Evolutionary conservation across 2,113 vertebrate species (phyloP), one percentile per base, ranked within the genome.

Genomic region (Paedocypris sp.): DNA sequence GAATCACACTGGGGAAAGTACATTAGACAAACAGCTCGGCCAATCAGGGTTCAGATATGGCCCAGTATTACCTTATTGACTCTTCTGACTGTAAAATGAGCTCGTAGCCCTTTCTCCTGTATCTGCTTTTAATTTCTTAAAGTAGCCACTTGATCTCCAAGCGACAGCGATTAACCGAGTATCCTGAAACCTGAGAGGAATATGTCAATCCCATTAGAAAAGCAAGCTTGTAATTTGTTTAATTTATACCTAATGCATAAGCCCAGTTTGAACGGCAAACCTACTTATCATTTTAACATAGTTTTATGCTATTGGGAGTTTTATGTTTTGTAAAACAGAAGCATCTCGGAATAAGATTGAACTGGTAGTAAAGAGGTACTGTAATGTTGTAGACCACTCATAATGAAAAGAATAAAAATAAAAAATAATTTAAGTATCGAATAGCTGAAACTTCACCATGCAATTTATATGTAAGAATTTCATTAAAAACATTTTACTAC

Each of bases 111-210:
- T 41, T 65, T 52, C 63, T 60, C 59, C 56, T 61, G 49, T 60
- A 53, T 60, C 42, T 62, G 31, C 12, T 42, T 74, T 75, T 77
- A 25, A 80, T 82, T 80, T 77, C 38, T 70, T 79, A 68, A 77
- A 76, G 67, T 68, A 70, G 71, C 62, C 57, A 50, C 67, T 71
- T 58, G 63, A 74, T 72, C 71, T 50, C 64, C 42, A n/a, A 69
- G 60, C 51, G 69, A 69, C 52, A 54, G 41, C 32, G 23, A 47
- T 62, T 64, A 62, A 68, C 32, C 66, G 51, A 50, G 68, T 51
- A 73, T 60, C 62, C 58, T 67, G 71, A 78, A 77, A 79, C 33
- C n/a, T 22, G 64, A 80, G 67, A 53, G 4, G 57, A 38, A 53
- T 13, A 28, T 19, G 60, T 70, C 9, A 56, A 70, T 71, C 64